Base-by-base conservation (phyloP, 1,140 invertebrate species). In the Trachymyrmex septentrionalis region DNA sequence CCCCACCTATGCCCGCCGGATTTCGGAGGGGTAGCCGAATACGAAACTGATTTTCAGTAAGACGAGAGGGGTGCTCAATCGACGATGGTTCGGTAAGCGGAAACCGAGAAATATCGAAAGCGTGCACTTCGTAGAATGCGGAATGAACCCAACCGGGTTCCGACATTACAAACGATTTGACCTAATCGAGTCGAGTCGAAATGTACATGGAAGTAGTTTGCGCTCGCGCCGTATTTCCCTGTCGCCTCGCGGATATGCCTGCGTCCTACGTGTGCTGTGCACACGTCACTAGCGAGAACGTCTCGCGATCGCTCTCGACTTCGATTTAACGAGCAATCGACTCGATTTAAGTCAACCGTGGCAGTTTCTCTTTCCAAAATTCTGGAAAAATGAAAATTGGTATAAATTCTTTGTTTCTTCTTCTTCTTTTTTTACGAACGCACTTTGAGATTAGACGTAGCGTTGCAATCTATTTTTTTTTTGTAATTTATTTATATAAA, bases 131-230 rank as follows among this genome's bases (percentile, higher is more conserved):
- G 91, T 53, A 91, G 94, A 94, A 94, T 94, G 94, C 93, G 77
- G 89, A 94, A 95, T 93, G 90, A 92, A 81, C 86, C 88, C 48
- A 34, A 27, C 63, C 21, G 66, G 89, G 87, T 86, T 78, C n/a
- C 87, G 88, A 90, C 91, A 91, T 90, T 88, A 91, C 86, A 92
- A 89, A 89, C 88, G 87, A 80, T 82, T 90, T 89, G 87, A 91
- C 92, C 91, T 91, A 93, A 93, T 93, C 94, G 93, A 93, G 92
- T 85, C 92, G 91, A 93, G 93, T 92, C 90, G 87, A 73, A 93
- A 94, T 92, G 93, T 90, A 92, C 84, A 88, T 89, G 92, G 90
- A 91, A 27, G 16, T 48, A 27, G 16, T 48, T 91, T 88, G 57
- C 86, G 84, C 86, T 84, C 77, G 71, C 61, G 71, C 67, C n/a